Evolutionary conservation across 2,797 vertebrate species (phyloP).

Genomic region (Tenualosa thibaudeaui): DNA sequence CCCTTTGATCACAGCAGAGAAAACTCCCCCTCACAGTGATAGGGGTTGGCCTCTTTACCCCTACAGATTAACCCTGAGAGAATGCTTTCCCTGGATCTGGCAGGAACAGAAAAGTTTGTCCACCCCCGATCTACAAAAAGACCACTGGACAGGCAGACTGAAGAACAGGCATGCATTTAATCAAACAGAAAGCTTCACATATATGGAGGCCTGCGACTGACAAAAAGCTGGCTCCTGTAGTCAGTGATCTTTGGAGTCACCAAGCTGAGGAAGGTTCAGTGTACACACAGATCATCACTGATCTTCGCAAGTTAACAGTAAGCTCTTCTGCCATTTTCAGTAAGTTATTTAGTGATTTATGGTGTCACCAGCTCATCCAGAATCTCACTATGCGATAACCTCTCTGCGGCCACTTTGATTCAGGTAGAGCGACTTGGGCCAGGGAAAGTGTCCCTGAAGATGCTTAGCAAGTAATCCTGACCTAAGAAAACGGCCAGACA

Average conservation of each 20-base stretch:
- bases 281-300: neutral
- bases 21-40: neutral
- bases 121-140: neutral
- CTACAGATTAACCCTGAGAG: neutral
- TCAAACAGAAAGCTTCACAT: neutral
- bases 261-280: neutral
- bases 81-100: neutral
- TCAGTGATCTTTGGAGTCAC: neutral
- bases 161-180: neutral
- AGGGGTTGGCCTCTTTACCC: neutral
- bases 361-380: neutral
- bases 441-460: neutral
- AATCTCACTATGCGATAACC: neutral
- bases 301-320: neutral
- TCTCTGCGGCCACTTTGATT: neutral
- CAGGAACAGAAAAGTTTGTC: neutral
- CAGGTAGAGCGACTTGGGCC: neutral
- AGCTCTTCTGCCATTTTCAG: neutral
- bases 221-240: too few species aligned
- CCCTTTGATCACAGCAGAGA: conserved; percentile 19
- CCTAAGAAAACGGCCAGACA: neutral
- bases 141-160: neutral
- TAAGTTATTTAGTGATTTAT: neutral
- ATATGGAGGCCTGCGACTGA: too few species aligned
- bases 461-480: conserved; percentile 2